These are phyloP conservation scores for Pheosia gnoma DNA, from an alignment of 2,888 invertebrate genomes.

Conservation along the genomic window DNA sequence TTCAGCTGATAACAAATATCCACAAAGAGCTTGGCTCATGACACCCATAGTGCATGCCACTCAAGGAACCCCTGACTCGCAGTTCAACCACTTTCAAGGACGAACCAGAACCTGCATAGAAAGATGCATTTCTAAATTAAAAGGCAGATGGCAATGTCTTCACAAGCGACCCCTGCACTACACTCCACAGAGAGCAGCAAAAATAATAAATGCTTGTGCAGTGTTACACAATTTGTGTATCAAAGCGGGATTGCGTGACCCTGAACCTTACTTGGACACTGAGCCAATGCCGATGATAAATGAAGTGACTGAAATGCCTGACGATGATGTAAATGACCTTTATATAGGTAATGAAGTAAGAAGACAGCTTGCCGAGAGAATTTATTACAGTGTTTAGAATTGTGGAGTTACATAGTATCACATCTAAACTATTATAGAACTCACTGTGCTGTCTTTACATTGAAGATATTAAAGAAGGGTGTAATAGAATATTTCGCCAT, in stretches of 20 bases:
- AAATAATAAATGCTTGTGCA: conserved; percentile 66
- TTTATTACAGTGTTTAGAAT: conserved; percentile 57
- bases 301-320: conserved; percentile 56
- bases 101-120: conserved; percentile 58
- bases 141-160: conserved; percentile 61
- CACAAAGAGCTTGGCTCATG: conserved; percentile 64
- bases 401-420: conserved; percentile 8
- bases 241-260: conserved; percentile 50
- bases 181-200: conserved; percentile 60
- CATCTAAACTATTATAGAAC: too few species aligned
- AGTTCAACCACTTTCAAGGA: conserved; percentile 61
- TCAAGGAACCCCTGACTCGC: conserved; percentile 62
- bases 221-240: conserved; percentile 60
- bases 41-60: conserved; percentile 57
- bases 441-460: too few species aligned
- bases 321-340: conserved; percentile 61
- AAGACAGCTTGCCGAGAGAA: conserved; percentile 59
- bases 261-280: conserved; percentile 47
- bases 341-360: conserved; percentile 62
- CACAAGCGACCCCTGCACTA: conserved; percentile 60
- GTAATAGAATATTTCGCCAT: too few species aligned
- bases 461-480: too few species aligned
- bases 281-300: conserved; percentile 46
- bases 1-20: conserved; percentile 58
- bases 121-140: conserved; percentile 55